Percentiles rank a stretch among this genome's conserved stretches.
Conservation (phyloP, 2,888 invertebrate genomes). For the Machimus rusticus region DNA sequence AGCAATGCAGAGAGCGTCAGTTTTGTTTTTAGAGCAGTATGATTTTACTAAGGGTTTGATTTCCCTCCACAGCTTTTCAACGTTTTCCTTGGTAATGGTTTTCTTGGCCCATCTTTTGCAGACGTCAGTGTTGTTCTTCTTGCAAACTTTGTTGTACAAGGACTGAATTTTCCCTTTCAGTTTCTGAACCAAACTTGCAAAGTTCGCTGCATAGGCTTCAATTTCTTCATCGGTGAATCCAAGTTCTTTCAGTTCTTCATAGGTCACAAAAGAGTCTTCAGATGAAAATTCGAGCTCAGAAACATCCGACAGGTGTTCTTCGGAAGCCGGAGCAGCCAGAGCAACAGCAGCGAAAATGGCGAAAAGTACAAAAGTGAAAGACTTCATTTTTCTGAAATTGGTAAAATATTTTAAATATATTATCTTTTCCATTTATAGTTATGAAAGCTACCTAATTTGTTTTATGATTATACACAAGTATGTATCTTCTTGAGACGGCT, state of each 20-base stretch:
- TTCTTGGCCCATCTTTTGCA: conserved; percentile 15
- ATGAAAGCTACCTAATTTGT: not conserved
- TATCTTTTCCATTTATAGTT: not conserved
- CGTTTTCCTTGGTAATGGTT: conserved; percentile 3
- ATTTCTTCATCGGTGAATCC: not conserved
- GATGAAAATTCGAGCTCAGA: not conserved
- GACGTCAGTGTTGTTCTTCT: not conserved
- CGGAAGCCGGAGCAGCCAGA: not conserved
- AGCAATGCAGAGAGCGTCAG: not conserved
- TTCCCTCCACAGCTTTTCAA: not conserved
- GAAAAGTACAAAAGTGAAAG: not conserved
- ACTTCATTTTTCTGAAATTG: not conserved
- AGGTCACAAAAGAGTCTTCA: not conserved
- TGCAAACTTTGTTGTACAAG: conserved; percentile 5
- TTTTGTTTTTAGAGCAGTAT: not conserved
- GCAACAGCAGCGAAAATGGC: not conserved
- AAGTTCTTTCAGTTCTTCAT: not conserved
- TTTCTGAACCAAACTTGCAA: not conserved
- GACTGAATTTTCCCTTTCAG: not conserved
- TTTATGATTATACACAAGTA: not conserved
- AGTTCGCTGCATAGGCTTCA: not conserved
- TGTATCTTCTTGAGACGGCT: not conserved
- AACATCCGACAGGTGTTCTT: not conserved
- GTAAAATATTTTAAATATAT: not conserved
- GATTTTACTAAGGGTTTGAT: not conserved